phyloP scores from a whole-genome alignment of 1,140 invertebrate genomes.

The Palaemon carinicauda region DNA sequence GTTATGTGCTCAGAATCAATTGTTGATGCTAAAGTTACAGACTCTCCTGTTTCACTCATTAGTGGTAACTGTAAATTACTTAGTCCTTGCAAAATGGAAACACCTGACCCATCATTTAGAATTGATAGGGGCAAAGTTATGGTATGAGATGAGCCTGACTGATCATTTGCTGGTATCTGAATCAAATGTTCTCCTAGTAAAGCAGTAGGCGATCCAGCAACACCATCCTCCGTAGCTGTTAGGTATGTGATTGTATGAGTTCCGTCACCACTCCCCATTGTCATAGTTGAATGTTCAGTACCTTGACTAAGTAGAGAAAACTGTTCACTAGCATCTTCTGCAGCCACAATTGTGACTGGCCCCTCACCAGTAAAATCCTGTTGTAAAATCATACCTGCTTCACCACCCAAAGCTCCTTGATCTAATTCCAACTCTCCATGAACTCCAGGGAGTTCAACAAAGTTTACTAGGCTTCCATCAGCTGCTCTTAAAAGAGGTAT shows the following conservation, averaged over 20 bases:
- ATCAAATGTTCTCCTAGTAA: slow-evolving; percentile 47
- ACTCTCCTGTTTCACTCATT: slow-evolving; percentile 25
- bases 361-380: slow-evolving; percentile 44
- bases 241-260: slow-evolving; percentile 32
- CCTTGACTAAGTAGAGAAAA: slow-evolving; percentile 26
- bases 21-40: slow-evolving; percentile 25
- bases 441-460: slow-evolving; percentile 44
- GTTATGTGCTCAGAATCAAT: slow-evolving; percentile 21
- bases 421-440: slow-evolving; percentile 31
- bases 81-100: slow-evolving; percentile 46
- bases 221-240: slow-evolving; percentile 21
- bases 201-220: slow-evolving; percentile 4
- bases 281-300: slow-evolving; percentile 16
- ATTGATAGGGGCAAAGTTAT: slow-evolving; percentile 50
- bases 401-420: slow-evolving; percentile 19
- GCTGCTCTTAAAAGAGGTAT: slow-evolving; percentile 29
- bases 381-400: slow-evolving; percentile 35
- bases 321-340: slow-evolving; percentile 40
- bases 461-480: slow-evolving; percentile 41
- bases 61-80: slow-evolving; percentile 41
- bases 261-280: background rate
- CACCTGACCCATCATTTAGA: slow-evolving; percentile 43
- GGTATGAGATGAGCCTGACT: slow-evolving; percentile 40
- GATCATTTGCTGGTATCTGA: slow-evolving; percentile 50
- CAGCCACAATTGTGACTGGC: slow-evolving; percentile 37